Percentiles rank a stretch among this genome's conserved stretches.
phyloP scores from a whole-genome alignment of 1,140 invertebrate species.

The Drosophila sp. region DNA sequence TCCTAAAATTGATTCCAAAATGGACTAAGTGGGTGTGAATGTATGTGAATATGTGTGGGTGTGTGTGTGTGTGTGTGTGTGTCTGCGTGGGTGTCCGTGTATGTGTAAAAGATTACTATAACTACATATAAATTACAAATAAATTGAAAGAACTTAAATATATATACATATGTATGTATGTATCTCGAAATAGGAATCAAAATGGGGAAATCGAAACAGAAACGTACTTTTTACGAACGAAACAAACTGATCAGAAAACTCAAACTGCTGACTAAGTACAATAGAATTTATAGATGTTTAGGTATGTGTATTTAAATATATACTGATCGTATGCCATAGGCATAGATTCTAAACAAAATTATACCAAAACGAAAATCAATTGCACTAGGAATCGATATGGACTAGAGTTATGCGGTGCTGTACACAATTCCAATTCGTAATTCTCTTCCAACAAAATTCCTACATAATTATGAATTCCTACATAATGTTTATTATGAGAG shows the following conservation, averaged over 20 bases:
- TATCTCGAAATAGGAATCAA: constrained; percentile 44
- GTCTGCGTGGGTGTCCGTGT: constrained; percentile 12
- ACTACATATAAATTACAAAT: constrained; percentile 36
- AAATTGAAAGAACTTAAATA: background rate
- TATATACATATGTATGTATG: background rate
- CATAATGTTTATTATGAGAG: too few relatives aligned
- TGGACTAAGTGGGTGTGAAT: background rate
- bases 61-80: constrained; percentile 20
- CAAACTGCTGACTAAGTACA: constrained; percentile 30
- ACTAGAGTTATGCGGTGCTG: constrained; percentile 4
- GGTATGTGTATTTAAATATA: constrained; percentile 5
- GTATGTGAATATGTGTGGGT: constrained; percentile 1
- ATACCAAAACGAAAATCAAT: background rate
- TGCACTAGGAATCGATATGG: background rate
- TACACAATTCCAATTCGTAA: constrained; percentile 8
- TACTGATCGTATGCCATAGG: background rate
- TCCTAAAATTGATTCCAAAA: background rate
- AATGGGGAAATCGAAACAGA: constrained; percentile 31
- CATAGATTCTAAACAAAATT: background rate
- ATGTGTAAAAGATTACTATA: constrained; percentile 30
- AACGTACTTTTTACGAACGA: constrained; percentile 18
- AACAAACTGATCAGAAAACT: constrained; percentile 30
- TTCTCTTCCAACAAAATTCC: too few relatives aligned
- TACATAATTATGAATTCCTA: too few relatives aligned
- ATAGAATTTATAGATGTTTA: background rate